These are phyloP conservation scores for Caenorhabditis latens DNA, from an alignment of 1,140 invertebrate genomes.

Conservation along the genomic window DNA sequence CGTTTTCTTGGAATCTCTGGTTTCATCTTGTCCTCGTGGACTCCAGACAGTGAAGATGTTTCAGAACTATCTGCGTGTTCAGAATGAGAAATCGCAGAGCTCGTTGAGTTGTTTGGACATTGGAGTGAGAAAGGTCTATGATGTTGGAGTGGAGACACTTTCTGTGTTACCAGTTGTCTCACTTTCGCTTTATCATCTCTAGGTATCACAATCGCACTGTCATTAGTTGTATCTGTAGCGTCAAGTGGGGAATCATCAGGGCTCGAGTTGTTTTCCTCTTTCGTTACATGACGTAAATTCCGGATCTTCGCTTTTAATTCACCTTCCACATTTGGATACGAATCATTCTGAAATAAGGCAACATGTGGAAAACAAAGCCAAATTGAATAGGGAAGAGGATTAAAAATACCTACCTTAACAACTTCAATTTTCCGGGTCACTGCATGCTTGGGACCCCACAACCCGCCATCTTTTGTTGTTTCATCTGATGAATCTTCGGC, in stretches of 20 bases:
- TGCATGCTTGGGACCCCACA: constrained; percentile 28
- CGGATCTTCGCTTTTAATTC: constrained; percentile 73
- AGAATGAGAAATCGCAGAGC: constrained; percentile 37
- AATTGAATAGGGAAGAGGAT: not conserved
- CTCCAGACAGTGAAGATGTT: not conserved
- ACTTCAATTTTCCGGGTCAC: constrained; percentile 24
- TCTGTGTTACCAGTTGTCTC: constrained; percentile 74
- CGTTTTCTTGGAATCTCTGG: constrained; percentile 11
- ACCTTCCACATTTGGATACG: constrained; percentile 60
- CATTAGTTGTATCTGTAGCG: constrained; percentile 52
- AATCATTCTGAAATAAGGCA: constrained; percentile 1
- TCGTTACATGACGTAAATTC: constrained; percentile 72
- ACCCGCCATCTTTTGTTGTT: constrained; percentile 24
- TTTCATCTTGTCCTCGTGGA: constrained; percentile 14
- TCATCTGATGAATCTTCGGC: constrained; percentile 27
- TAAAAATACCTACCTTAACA: constrained; percentile 15
- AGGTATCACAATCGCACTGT: constrained; percentile 25
- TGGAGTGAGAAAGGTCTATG: constrained; percentile 77
- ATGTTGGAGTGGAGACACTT: constrained; percentile 72
- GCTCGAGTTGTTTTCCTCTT: constrained; percentile 42
- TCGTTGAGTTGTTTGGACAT: constrained; percentile 1
- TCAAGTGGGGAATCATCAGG: not conserved
- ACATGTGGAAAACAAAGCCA: not conserved
- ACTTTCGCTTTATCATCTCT: constrained; percentile 69
- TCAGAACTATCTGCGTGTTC: constrained; percentile 29